Evolutionary conservation across 1,140 invertebrate species (phyloP).

Genomic region (Agrilus planipennis): DNA sequence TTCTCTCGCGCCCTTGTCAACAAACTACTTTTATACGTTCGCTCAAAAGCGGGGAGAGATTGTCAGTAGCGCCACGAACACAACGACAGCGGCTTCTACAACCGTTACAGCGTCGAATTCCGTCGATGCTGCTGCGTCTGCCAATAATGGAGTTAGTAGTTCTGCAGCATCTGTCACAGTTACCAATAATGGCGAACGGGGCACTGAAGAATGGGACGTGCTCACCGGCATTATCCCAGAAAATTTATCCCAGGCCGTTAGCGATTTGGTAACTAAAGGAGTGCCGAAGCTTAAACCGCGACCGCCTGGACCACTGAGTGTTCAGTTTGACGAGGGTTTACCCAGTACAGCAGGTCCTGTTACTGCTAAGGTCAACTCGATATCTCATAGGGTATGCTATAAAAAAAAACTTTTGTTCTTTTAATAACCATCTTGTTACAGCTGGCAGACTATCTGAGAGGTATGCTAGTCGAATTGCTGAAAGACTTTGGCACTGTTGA

Average conservation of each 20-base stretch:
- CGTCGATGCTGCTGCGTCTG: neutral
- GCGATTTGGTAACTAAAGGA: slow-evolving; percentile 30
- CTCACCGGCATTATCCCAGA: slow-evolving; percentile 24
- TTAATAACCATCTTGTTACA: slow-evolving; percentile 18
- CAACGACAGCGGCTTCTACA: slow-evolving; percentile 3
- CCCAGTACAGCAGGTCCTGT: slow-evolving; percentile 35
- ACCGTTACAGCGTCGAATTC: neutral
- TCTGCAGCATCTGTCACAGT: neutral
- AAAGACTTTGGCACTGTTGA: slow-evolving; percentile 36
- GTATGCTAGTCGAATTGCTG: slow-evolving; percentile 44
- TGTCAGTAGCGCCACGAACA: too few species aligned
- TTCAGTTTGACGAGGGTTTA: slow-evolving; percentile 29
- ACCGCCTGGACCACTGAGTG: slow-evolving; percentile 32
- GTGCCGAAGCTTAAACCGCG: slow-evolving; percentile 34
- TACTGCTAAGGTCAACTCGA: slow-evolving; percentile 32
- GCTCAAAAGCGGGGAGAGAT: too few species aligned
- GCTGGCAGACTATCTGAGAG: slow-evolving; percentile 43
- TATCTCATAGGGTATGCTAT: slow-evolving; percentile 36
- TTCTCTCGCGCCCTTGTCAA: too few species aligned
- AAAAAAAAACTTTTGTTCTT: neutral
- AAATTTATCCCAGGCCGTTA: slow-evolving; percentile 26
- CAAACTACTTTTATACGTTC: too few species aligned
- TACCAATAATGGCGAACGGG: slow-evolving; percentile 5
- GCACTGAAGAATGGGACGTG: slow-evolving; percentile 18
- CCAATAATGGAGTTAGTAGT: too few species aligned